Percentiles rank a stretch among this genome's conserved stretches.
Conservation (phyloP, 2,888 invertebrate species). For the Troglohyphantes excavatus region DNA sequence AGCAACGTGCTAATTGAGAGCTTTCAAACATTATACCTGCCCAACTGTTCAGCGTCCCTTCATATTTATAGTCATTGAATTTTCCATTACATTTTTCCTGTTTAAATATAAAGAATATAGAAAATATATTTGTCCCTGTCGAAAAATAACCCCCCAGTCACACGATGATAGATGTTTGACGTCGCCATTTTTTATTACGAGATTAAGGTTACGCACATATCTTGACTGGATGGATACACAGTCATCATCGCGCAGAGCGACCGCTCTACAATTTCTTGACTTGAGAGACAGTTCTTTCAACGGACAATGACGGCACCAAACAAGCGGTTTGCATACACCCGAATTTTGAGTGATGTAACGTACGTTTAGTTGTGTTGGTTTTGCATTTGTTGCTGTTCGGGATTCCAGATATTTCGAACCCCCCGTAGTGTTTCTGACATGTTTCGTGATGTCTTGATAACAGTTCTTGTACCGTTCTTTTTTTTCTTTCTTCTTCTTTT, state of each 20-base stretch:
- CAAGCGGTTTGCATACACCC: constrained; percentile 29
- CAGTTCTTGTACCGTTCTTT: not conserved
- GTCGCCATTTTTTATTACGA: no score
- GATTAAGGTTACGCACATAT: no score
- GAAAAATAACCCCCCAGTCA: no score
- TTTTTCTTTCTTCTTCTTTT: not conserved
- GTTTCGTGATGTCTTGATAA: not conserved
- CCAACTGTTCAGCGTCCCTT: no score
- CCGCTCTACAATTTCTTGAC: not conserved
- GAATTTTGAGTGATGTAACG: constrained; percentile 25
- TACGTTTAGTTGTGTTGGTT: constrained; percentile 14
- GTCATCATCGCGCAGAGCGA: not conserved
- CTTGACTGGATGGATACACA: not conserved
- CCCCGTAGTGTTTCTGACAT: not conserved
- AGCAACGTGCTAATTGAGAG: no score
- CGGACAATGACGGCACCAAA: no score
- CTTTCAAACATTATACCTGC: no score
- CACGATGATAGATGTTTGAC: no score
- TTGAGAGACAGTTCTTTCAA: not conserved
- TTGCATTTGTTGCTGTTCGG: not conserved
- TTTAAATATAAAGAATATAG: no score
- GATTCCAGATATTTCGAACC: not conserved
- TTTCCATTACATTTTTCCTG: no score
- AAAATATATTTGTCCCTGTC: no score
- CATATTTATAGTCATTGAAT: no score